A percentile compares a stretch with the other conserved stretches of the same genome.
Conservation (phyloP, 2,113 vertebrate species). For the Nannospalax galili region DNA sequence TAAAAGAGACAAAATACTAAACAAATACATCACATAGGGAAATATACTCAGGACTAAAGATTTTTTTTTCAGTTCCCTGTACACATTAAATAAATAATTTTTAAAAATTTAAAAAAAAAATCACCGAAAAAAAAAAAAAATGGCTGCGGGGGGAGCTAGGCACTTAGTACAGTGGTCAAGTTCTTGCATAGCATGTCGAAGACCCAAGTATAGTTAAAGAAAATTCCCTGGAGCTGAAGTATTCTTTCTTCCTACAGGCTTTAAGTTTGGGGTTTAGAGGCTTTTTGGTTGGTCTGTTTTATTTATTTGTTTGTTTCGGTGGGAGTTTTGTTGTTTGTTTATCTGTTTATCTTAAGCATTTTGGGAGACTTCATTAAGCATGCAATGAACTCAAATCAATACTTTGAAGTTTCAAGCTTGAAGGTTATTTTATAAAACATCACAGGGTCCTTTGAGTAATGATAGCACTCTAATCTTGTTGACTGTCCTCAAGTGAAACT, state of each 20-base stretch:
- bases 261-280: not conserved
- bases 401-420: not conserved
- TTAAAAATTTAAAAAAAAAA: too few species aligned
- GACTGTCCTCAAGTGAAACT: not conserved
- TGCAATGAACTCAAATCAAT: not conserved
- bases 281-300: not conserved
- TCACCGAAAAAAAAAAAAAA: too few species aligned
- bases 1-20: not conserved
- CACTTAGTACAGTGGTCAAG: not conserved
- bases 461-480: not conserved
- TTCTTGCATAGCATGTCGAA: not conserved
- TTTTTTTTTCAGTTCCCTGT: not conserved
- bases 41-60: not conserved
- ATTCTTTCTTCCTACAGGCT: not conserved
- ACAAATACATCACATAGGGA: not conserved
- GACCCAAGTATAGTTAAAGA: not conserved
- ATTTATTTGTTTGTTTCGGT: not conserved
- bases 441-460: not conserved
- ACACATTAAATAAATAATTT: too few species aligned
- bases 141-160: too few species aligned
- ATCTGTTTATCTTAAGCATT: not conserved
- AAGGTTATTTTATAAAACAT: not conserved
- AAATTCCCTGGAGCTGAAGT: not conserved
- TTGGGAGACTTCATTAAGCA: not conserved
- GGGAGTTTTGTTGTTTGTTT: not conserved